Evolutionary conservation across 2,797 vertebrate species (phyloP).

Genomic region (Alcedo atthis): DNA sequence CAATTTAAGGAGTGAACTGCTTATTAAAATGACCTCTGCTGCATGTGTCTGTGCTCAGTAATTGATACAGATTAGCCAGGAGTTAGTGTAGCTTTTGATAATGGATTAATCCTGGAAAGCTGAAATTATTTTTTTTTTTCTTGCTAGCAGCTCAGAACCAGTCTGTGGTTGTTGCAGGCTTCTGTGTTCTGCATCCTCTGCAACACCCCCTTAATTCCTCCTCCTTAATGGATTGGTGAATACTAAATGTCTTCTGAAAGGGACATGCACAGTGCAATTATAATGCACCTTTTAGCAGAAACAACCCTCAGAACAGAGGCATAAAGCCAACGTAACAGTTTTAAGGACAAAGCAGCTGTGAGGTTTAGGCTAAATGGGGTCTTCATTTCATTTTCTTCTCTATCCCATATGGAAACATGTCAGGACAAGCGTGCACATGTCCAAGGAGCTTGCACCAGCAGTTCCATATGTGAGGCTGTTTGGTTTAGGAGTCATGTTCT

Average conservation of each 20-base stretch:
- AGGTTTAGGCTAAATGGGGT: neutral
- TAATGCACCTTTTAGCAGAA: neutral
- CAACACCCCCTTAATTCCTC: neutral
- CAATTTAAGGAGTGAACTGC: constrained; percentile 36
- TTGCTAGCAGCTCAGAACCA: neutral
- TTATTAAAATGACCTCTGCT: constrained; percentile 53
- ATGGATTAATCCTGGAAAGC: constrained; percentile 56
- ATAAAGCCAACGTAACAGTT: neutral
- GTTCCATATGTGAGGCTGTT: accelerated
- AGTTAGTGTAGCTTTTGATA: constrained; percentile 27
- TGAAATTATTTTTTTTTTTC: neutral
- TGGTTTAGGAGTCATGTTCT: neutral
- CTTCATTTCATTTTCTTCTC: neutral
- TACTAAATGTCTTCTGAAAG: neutral
- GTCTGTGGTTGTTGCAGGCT: neutral
- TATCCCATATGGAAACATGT: neutral
- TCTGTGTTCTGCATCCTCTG: neutral
- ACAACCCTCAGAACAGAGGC: neutral
- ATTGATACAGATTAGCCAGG: constrained; percentile 54
- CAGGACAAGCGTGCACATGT: neutral
- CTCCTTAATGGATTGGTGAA: neutral
- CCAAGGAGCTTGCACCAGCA: neutral
- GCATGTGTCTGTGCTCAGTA: constrained; percentile 15
- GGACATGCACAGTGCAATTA: neutral
- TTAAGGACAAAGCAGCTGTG: neutral